phyloP scores from a whole-genome alignment of 2,113 vertebrate species.

The human region DNA sequence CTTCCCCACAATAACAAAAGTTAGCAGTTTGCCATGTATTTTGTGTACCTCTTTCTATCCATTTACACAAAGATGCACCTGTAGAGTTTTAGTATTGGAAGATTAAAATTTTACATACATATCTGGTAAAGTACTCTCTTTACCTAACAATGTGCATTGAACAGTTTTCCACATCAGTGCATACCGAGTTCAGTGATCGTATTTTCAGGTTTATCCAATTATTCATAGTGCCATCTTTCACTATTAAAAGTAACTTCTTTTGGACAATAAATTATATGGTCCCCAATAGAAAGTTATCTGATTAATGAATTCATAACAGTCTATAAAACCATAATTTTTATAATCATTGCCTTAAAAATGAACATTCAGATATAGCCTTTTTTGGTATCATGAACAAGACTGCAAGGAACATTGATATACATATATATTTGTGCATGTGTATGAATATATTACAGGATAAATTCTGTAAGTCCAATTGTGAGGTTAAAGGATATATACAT shows the following conservation, averaged over 20 bases:
- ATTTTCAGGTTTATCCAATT: neutral
- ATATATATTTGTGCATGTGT: neutral
- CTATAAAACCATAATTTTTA: neutral
- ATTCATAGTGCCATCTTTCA: neutral
- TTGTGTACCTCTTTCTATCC: neutral
- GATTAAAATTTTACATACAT: neutral
- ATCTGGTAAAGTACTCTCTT: neutral
- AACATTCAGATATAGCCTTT: neutral
- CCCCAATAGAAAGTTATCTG: neutral
- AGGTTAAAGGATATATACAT: neutral
- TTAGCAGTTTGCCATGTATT: neutral
- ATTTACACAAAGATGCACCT: neutral
- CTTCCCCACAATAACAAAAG: neutral
- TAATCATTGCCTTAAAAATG: neutral
- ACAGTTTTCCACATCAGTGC: neutral
- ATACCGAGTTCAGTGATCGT: neutral
- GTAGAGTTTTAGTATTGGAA: neutral
- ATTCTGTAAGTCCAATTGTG: neutral
- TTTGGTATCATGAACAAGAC: neutral
- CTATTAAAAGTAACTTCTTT: neutral
- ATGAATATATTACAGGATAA: neutral
- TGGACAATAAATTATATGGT: neutral
- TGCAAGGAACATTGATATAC: neutral
- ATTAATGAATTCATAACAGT: slow-evolving; percentile 5
- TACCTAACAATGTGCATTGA: neutral